These are phyloP conservation scores for Bombus waltoni DNA, from an alignment of 1,140 invertebrate genomes.

Conservation along the genomic window DNA sequence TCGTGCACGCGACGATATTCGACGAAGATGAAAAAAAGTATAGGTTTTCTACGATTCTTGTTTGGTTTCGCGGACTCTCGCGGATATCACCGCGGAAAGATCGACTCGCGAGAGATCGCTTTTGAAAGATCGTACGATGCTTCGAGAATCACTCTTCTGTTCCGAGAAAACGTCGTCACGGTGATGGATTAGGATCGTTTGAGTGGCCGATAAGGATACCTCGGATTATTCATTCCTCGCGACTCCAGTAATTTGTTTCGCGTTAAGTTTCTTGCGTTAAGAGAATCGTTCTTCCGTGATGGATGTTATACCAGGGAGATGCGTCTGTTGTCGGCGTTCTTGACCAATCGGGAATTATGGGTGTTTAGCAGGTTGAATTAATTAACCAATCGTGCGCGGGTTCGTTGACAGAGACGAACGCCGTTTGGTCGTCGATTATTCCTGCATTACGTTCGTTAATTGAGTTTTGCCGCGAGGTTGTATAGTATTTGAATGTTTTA, in stretches of 20 bases:
- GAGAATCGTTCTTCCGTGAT: not conserved
- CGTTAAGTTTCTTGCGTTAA: too few species aligned
- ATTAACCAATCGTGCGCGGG: not conserved
- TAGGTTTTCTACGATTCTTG: too few species aligned
- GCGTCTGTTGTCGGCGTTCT: not conserved
- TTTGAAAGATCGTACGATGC: too few species aligned
- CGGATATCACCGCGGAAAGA: too few species aligned
- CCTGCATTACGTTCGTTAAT: not conserved
- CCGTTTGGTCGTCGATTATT: not conserved
- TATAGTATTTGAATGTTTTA: too few species aligned
- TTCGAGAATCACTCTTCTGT: not conserved
- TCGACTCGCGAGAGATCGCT: not conserved
- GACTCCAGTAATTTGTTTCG: conserved; percentile 3
- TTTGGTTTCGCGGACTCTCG: too few species aligned
- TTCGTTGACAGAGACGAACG: too few species aligned
- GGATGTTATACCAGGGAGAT: not conserved
- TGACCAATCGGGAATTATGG: not conserved
- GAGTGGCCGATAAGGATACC: not conserved
- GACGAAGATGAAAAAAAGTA: too few species aligned
- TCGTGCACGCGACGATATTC: too few species aligned
- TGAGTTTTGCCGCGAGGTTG: not conserved
- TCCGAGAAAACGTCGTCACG: not conserved
- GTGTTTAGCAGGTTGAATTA: conserved; percentile 8
- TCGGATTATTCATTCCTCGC: not conserved
- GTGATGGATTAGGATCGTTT: not conserved